Percentiles rank a stretch among this genome's conserved stretches.
phyloP scores from a whole-genome alignment of 2,888 invertebrate genomes.

The Tenthredo mesomela region DNA sequence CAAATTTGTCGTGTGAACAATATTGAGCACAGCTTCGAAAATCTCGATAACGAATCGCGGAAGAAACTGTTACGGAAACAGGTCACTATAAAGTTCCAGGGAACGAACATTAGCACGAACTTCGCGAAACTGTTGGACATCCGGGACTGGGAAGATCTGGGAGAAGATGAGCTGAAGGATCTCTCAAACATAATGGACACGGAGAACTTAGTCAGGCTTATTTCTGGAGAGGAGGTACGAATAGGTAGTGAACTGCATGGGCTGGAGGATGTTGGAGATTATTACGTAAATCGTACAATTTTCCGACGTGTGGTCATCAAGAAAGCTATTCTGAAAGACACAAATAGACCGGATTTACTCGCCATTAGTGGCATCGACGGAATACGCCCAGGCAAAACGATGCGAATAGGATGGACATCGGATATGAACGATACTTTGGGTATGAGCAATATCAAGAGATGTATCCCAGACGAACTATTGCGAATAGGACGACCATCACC shows the following conservation, averaged over 20 bases:
- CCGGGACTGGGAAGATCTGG: neutral
- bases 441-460: too few relatives aligned
- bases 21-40: neutral
- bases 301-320: neutral
- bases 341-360: neutral
- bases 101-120: neutral
- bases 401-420: neutral
- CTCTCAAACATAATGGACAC: too few relatives aligned
- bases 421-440: neutral
- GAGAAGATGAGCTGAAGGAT: neutral
- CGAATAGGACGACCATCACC: neutral
- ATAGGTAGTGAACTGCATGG: neutral
- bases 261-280: neutral
- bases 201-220: neutral
- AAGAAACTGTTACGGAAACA: neutral
- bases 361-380: neutral
- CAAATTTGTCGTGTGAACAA: neutral
- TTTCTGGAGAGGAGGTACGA: neutral
- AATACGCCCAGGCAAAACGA: neutral
- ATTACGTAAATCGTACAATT: neutral
- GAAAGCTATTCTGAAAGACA: neutral
- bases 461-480: neutral
- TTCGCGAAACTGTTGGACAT: neutral
- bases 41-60: neutral
- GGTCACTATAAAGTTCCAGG: neutral